Conservation (phyloP, 2,888 invertebrate genomes). For the Heliconius ismenius region DNA sequence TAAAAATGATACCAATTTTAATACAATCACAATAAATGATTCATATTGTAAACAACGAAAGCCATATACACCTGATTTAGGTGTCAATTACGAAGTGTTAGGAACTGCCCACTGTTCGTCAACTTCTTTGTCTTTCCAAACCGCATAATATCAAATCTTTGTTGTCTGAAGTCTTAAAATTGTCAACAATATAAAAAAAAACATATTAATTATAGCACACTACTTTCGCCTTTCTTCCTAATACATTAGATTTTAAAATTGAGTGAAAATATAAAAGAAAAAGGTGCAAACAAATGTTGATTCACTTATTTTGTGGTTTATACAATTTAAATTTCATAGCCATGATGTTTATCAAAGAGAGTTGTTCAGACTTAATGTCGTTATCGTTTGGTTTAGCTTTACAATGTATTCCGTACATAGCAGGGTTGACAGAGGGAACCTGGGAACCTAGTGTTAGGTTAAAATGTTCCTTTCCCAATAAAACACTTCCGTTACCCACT, state of each 20-base stretch:
- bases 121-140: slow-evolving; percentile 66
- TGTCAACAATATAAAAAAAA: slow-evolving; percentile 13
- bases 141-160: slow-evolving; percentile 58
- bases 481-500: too few species aligned
- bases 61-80: slow-evolving; percentile 18
- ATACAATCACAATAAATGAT: not conserved
- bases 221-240: slow-evolving; percentile 4
- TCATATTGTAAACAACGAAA: slow-evolving; percentile 10
- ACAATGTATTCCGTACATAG: too few species aligned
- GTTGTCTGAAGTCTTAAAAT: slow-evolving; percentile 44
- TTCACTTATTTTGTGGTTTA: slow-evolving; percentile 40
- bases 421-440: too few species aligned
- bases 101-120: slow-evolving; percentile 67
- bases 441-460: too few species aligned
- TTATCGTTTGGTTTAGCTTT: not conserved
- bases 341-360: slow-evolving; percentile 22
- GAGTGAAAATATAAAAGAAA: slow-evolving; percentile 29
- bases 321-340: slow-evolving; percentile 32
- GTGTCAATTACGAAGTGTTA: slow-evolving; percentile 57
- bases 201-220: slow-evolving; percentile 10
- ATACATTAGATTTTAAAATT: slow-evolving; percentile 12
- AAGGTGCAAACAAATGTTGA: slow-evolving; percentile 45
- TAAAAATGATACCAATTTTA: not conserved
- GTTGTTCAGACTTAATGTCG: not conserved
- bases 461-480: too few species aligned